Conservation (phyloP, 1,140 invertebrate genomes). For the Oscheius sp. region DNA sequence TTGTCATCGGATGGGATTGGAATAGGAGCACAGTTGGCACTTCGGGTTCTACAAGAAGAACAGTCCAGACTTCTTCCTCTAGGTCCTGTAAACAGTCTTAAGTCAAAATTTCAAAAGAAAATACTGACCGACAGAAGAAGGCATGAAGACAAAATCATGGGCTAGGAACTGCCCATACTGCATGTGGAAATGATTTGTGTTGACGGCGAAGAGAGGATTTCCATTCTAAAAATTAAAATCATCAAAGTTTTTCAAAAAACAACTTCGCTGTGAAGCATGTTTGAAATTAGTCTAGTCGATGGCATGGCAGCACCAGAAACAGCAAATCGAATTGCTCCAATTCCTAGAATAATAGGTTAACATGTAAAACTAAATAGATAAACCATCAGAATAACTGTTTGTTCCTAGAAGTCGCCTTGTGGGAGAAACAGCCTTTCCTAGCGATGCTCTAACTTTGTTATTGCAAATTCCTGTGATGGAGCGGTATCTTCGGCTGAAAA, state of each 20-base stretch:
- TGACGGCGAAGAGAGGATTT: background rate
- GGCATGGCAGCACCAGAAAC: background rate
- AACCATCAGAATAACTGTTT: background rate
- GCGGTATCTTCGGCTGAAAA: background rate
- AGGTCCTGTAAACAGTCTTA: background rate
- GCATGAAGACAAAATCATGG: constrained; percentile 1
- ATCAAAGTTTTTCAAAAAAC: too few species aligned
- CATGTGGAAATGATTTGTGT: background rate
- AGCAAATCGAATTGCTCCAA: background rate
- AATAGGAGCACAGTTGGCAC: background rate
- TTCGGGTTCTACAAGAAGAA: background rate
- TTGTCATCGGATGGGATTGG: background rate
- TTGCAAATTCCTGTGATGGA: constrained; percentile 4
- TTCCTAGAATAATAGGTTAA: background rate
- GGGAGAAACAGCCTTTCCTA: background rate
- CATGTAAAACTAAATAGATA: background rate
- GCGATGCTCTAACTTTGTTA: background rate
- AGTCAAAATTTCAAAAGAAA: background rate
- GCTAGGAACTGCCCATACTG: background rate
- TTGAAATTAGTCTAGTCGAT: background rate
- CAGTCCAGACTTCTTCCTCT: background rate
- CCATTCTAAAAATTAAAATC: background rate
- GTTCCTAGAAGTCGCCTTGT: background rate
- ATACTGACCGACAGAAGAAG: background rate
- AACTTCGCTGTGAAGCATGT: too few species aligned